Evolutionary conservation across 2,888 invertebrate species (phyloP).

Genomic region (Carcina quercana): DNA sequence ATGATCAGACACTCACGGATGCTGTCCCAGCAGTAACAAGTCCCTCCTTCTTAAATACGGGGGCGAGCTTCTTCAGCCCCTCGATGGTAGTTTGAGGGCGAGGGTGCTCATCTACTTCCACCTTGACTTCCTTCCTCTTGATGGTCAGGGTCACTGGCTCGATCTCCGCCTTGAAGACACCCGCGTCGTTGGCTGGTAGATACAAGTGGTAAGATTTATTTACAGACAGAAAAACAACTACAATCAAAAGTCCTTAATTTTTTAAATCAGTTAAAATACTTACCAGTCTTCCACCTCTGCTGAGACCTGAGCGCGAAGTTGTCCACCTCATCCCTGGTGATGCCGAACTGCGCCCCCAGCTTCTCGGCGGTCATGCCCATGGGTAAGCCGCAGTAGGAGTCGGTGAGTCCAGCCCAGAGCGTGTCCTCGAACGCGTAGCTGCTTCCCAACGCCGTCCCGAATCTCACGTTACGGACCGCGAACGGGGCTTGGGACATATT

Average conservation of each 20-base stretch:
- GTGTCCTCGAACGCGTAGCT: constrained; percentile 89
- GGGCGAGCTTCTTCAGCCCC: constrained; percentile 86
- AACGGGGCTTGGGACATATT: constrained; percentile 97
- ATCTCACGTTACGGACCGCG: constrained; percentile 87
- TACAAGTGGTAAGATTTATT: constrained; percentile 14
- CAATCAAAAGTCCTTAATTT: background rate
- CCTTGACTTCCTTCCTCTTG: constrained; percentile 85
- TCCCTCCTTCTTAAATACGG: constrained; percentile 96
- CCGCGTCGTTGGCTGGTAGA: constrained; percentile 91
- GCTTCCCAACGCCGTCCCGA: constrained; percentile 89
- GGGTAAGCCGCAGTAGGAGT: constrained; percentile 90
- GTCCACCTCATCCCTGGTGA: constrained; percentile 89
- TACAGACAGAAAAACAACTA: too few relatives aligned
- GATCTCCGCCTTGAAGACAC: constrained; percentile 93
- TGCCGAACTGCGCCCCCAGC: constrained; percentile 84
- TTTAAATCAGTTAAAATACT: constrained; percentile 16
- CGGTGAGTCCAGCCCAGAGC: constrained; percentile 89
- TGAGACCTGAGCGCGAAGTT: constrained; percentile 90
- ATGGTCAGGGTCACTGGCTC: constrained; percentile 88
- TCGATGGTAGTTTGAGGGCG: constrained; percentile 91
- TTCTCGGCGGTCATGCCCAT: constrained; percentile 98
- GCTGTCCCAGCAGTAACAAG: constrained; percentile 96
- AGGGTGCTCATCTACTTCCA: constrained; percentile 95
- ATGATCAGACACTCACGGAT: constrained; percentile 77
- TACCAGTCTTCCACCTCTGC: constrained; percentile 88